Evolutionary conservation across 2,888 invertebrate genomes (phyloP), one percentile per base, ranked within the genome.

Genomic region (Synanthedon tipuliformis): DNA sequence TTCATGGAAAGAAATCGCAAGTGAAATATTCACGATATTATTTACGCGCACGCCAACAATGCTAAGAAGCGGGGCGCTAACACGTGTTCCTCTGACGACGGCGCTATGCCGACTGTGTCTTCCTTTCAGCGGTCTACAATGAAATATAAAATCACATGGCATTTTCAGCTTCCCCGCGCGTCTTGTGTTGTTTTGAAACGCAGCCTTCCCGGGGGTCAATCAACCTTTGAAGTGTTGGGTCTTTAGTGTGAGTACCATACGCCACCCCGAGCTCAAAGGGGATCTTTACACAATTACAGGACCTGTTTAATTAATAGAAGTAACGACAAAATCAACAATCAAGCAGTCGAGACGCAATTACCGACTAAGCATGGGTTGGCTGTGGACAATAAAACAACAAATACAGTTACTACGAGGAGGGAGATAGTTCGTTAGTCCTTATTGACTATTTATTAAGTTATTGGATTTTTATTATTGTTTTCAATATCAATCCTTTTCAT

Each of bases 101-200:
- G 71, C 67, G 60, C 62, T 69, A 55, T 68, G 75, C 73, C 74
- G 76, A 84, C 83, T 84, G 74, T 52, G 61, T 62, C 60, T 65
- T 69, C 69, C 69, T 68, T 55, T 53, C 55, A 56, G 34, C 10
- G 34, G 34, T 34, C 10, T 34, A 53, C 53, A 59, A 78, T 79
- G 80, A 80, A 81, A 80, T 73, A 64, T 69, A 74, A 70, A 68
- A 75, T 65, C 75, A 73, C 72, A 70, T 70, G 71, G 69, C 65
- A 60, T 58, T 59, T 62, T 61, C 76, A 74, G 75, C 71, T 73
- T 69, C 74, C 70, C 69, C 57, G 61, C 56, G 34, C 34, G 34
- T 10, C 34, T 34, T 34, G 10, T 34, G 54, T 62, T 81, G 80
- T 75, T 79, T 70, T 75, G 73, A 79, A 71, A 74, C 70, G 66